A percentile compares a stretch with the other conserved stretches of the same genome.
Evolutionary conservation across 2,113 vertebrate species (phyloP).

Genomic region (Rhea pennata): DNA sequence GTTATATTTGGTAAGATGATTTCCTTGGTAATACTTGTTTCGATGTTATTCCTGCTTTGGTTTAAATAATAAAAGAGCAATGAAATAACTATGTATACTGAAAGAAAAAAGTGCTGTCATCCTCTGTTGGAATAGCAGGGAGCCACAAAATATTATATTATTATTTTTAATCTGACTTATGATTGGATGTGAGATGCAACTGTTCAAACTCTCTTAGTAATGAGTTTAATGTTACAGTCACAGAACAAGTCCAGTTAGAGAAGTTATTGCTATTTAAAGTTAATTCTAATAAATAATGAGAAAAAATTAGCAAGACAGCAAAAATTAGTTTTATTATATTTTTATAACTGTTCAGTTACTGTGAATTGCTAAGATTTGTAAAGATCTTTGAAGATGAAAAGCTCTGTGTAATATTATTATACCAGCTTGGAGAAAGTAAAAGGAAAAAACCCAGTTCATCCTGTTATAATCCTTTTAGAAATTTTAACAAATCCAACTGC

Average conservation of each 20-base stretch:
- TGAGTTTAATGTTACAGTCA: slow-evolving; percentile 15
- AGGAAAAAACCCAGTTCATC: slow-evolving; percentile 49
- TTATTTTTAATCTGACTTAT: slow-evolving; percentile 8
- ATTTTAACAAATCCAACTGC: slow-evolving; percentile 58
- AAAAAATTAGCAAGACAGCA: slow-evolving; percentile 38
- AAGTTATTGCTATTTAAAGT: slow-evolving; percentile 18
- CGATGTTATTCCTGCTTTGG: not conserved
- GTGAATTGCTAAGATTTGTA: slow-evolving; percentile 59
- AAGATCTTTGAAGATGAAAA: slow-evolving; percentile 63
- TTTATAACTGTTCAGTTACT: slow-evolving; percentile 46
- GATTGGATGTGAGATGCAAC: not conserved
- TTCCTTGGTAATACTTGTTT: not conserved
- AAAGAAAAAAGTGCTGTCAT: not conserved
- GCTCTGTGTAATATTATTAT: slow-evolving; percentile 65
- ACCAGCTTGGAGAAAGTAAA: slow-evolving; percentile 57
- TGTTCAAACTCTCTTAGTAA: not conserved
- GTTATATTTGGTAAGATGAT: not conserved
- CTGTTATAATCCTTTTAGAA: slow-evolving; percentile 69
- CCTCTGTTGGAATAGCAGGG: not conserved
- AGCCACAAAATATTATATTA: slow-evolving; percentile 21
- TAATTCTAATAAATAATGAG: slow-evolving; percentile 29
- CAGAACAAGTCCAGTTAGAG: slow-evolving; percentile 7
- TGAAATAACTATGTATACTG: not conserved
- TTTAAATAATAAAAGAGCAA: slow-evolving; percentile 31
- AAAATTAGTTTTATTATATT: slow-evolving; percentile 36